Base-by-base conservation (phyloP, 2,888 invertebrate species). In the Drosophila incognita region DNA sequence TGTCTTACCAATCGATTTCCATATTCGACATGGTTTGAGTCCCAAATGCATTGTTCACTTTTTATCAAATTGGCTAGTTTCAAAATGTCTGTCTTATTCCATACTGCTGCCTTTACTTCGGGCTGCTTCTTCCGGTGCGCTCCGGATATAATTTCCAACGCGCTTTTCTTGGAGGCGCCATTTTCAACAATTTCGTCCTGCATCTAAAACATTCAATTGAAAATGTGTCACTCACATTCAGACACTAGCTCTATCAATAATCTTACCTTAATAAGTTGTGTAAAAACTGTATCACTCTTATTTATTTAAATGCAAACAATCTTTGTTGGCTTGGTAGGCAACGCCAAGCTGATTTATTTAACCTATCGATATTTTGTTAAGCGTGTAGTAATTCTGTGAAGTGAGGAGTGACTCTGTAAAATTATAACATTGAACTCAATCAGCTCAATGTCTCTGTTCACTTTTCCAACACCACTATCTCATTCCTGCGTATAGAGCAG, bases 41-140 rank as follows among this genome's bases (percentile, higher is more conserved):
- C 29, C 62, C 62, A 68, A 40, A 68, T 36, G 51, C 42, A 68
- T n/a, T 10, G 4, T 11, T 62, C 62, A 0, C 10, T 21, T 13
- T 56, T 56, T 0, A 68, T 18, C 13, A 40, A 29, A 15, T n/a
- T 0, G 13, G 42, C 52, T 8, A 68, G 24, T 40, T 57, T 68
- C 0, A 4, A 4, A 29, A 56, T 57, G 2, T 56, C 40, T 8
- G 15, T 10, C 4, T 21, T 29, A 1, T 0, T 0, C 68, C 68
- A 68, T 2, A 1, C 8, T 31, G 31, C 1, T 36, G 10, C 13
- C 18, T 52, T 27, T 27, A 38, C n/a, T 42, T 56, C 42, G 0
- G 48, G 4, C 40, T 49, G 0, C 54, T 56, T 36, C 4, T n/a
- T 7, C 6, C 8, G 21, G 4, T 38, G 59, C 13, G 35, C 4